Base-by-base conservation (phyloP, 2,888 invertebrate genomes). In the Lithodes maja region DNA sequence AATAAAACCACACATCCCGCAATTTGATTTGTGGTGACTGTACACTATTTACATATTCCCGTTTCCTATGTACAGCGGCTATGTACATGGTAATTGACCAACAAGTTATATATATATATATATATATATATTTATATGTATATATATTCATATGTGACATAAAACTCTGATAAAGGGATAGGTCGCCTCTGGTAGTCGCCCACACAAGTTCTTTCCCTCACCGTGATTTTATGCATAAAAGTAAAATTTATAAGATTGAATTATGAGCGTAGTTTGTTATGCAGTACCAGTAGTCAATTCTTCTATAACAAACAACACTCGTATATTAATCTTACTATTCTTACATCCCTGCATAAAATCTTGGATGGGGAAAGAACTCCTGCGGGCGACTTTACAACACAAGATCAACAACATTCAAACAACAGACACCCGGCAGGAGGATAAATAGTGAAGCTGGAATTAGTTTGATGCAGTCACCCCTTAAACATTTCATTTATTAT, bases 1-100 rank as follows among this genome's bases (percentile, higher is more conserved):
- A 89, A 85, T 89, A 89, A 71, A 71, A 89, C 89, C 89, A 89
- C 85, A 89, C 89, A 85, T 89, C 89, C 89, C 89, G 80, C 33
- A 68, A 85, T 89, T 89, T 89, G 89, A 89, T 89, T 89, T 82
- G 71, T 52, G 79, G 61, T 81, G 80, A 85, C 55, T 89, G 79
- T 89, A 89, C 89, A 89, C 81, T 89, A 89, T 89, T 80, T 89
- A 89, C 89, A 89, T 82, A 75, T 79, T 54, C 53, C 85, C 83
- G 78, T 68, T 81, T 85, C 77, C 75, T 89, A 71, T 89, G 85
- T 85, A 89, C 17, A 69, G 55, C 55, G 17, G 53, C 17, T 54
- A 80, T 80, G 80, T 53, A 80, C 17, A 50, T 12, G 80, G 55
- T 15, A 17, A 80, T 12, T 15, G 55, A 80, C 49, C 52, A 55